Base-by-base conservation (phyloP, 2,888 invertebrate genomes). In the Rhyacophila evoluta region DNA sequence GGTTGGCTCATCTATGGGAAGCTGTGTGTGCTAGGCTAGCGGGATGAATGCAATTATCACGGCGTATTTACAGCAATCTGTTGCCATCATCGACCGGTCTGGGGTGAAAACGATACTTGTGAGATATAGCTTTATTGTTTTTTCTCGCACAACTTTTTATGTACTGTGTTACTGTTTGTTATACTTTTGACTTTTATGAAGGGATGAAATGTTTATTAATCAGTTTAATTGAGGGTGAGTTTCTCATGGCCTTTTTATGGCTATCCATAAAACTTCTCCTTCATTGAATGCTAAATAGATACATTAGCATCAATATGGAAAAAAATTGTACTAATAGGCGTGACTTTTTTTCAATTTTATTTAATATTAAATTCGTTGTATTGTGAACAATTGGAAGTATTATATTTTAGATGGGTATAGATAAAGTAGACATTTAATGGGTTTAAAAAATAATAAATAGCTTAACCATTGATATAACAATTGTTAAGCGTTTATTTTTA, bases 101-200 rank as follows among this genome's bases (percentile, higher is more conserved):
- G 76, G 86, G 87, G 87, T 89, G 90, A 87, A 90, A 90, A 85
- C 85, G 90, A 90, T 90, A 90, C 89, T 89, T 88, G 90, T 90
- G 90, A 89, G 90, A 90, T 88, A 89, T 89, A 87, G 87, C 86
- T 87, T 86, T 87, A 89, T 89, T 90, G 89, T 90, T 90, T 90
- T 90, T 90, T 90, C 89, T 89, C 90, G 89, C 86, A 87, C 27
- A 29, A 74, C 70, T 73, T 78, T 79, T 79, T 55, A 25, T n/a
- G n/a, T 72, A 8, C 29, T 2, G 41, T 69, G 69, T 33, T 69
- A 6, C 29, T 69, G 69, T 69, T 69, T 69, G 69, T 33, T 28
- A 33, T 33, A 69, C 69, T 27, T 69, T 69, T 69, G 33, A 69
- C 69, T 69, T 28, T n/a, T 1, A 10, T 8, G 4, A 33, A 29